phyloP scores from a whole-genome alignment of 2,797 vertebrate genomes.

The Hypotaenidia okinawae region DNA sequence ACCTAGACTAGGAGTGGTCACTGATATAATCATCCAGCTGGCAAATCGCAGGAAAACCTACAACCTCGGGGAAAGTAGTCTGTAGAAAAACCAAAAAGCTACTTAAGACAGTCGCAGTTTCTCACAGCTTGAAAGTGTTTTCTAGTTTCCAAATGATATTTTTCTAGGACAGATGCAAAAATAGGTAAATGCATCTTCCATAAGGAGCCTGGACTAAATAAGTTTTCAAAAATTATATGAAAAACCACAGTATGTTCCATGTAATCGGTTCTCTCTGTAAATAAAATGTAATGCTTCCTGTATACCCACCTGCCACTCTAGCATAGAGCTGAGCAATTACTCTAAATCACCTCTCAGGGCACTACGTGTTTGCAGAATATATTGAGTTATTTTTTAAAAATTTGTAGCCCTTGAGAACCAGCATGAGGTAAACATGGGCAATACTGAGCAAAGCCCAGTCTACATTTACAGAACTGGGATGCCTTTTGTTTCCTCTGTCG shows the following conservation, averaged over 20 bases:
- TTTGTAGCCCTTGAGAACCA: background rate
- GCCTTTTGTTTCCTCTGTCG: background rate
- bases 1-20: background rate
- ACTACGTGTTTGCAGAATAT: background rate
- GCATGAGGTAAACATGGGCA: background rate
- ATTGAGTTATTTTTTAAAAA: no score
- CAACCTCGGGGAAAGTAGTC: background rate
- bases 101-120: background rate
- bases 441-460: background rate
- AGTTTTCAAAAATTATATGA: background rate
- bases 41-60: background rate
- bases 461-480: background rate
- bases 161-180: background rate
- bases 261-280: background rate
- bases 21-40: background rate
- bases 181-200: background rate
- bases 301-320: background rate
- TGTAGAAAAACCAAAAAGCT: background rate
- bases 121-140: background rate
- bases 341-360: background rate
- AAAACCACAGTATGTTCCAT: background rate
- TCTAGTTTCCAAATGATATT: background rate
- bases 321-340: background rate
- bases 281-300: background rate
- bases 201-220: background rate